Base-by-base conservation (phyloP, 2,888 invertebrate genomes). In the Philonicus albiceps region DNA sequence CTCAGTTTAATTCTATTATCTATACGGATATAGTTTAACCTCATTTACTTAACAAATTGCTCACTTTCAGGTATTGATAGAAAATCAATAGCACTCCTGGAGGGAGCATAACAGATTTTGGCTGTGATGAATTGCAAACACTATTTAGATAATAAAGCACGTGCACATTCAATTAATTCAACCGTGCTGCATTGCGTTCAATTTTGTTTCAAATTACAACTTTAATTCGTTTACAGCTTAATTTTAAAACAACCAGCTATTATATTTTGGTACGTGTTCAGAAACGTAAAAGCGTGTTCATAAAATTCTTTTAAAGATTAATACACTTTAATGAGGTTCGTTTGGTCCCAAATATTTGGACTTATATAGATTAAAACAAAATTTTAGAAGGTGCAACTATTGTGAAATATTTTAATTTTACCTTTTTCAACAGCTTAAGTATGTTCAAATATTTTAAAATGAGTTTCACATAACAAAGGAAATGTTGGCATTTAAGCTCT, bases 21-120 rank as follows among this genome's bases (percentile, higher is more conserved):
- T 55, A 1, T 8, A 55, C 11, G 55, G 22, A 27, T 7, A 1
- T 64, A 27, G 64, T 31, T 74, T 74, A 74, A 74, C 7, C 34
- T 31, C 74, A 31, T 74, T 74, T 74, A 74, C 40, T 30, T 80
- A 37, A 80, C 80, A 27, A 80, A 80, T 80, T 80, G 80, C 80
- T 53, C 53, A 53, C 53, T 31, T 27, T 22, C 49, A 80, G 80
- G 8, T 49, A 80, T 80, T 80, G 80, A 80, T 80, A 53, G 80
- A 80, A 80, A 80, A 80, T 80, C 80, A 49, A 80, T 80, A 80
- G 22, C 11, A 53, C 22, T 27, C 49, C 53, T 22, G n/a, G 13
- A 80, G 80, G 80, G 80, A 30, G 30, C 22, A 27, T 22, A 49
- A 80, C 53, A 80, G 49, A 49, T 80, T 80, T 80, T 19, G 27